These are phyloP conservation scores for Eueides isabella DNA, from an alignment of 1,140 invertebrate species.

Conservation along the genomic window DNA sequence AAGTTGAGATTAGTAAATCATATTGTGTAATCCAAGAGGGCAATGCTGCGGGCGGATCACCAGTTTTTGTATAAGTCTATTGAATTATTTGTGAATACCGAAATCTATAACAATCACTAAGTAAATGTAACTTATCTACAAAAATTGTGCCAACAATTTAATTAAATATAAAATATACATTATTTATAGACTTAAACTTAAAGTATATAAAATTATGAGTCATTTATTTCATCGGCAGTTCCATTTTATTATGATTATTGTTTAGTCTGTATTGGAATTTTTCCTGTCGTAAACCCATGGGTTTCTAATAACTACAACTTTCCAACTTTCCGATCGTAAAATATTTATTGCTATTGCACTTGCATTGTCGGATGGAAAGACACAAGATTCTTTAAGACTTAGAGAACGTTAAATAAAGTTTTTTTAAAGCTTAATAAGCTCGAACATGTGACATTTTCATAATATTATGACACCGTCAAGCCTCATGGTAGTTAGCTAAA, in stretches of 20 bases:
- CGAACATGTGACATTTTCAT: neutral
- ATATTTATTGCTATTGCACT: conserved; percentile 21
- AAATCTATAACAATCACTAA: too few species aligned
- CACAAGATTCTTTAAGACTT: neutral
- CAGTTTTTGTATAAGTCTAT: too few species aligned
- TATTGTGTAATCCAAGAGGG: too few species aligned
- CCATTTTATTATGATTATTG: neutral
- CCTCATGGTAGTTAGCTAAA: neutral
- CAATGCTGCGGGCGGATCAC: too few species aligned
- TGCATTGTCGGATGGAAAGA: conserved; percentile 14
- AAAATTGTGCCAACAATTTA: too few species aligned
- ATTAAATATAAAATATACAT: too few species aligned
- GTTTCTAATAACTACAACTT: conserved; percentile 13
- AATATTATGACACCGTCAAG: neutral
- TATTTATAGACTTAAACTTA: too few species aligned
- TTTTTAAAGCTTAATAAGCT: neutral
- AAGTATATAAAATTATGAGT: neutral
- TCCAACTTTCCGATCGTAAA: conserved; percentile 19
- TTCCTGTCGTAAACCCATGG: neutral
- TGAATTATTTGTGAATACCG: too few species aligned
- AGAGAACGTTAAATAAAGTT: neutral
- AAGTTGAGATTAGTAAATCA: too few species aligned
- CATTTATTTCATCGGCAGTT: neutral
- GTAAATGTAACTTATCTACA: too few species aligned
- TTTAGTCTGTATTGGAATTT: neutral